Evolutionary conservation across 1,140 invertebrate species (phyloP), one percentile per base, ranked within the genome.

Genomic region (Anadara kagoshimensis): DNA sequence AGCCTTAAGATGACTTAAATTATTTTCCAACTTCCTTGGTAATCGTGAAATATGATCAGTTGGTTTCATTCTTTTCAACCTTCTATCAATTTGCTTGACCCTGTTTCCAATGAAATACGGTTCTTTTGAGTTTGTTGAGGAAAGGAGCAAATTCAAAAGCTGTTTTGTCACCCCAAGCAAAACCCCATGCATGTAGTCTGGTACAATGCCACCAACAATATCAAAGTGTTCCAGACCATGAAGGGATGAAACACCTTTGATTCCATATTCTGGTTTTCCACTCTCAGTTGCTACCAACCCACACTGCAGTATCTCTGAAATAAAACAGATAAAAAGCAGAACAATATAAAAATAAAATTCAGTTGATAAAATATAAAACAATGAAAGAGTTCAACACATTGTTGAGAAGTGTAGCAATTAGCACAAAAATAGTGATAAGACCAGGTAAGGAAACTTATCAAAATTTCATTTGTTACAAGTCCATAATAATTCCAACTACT

Each of bases 1-100:
- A 49, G 73, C 73, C 45, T 75, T 75, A 59, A 67, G 70, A 59
- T 75, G 59, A 11, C 44, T 20, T 43, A 53, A 66, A 24, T 14
- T 69, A 44, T 69, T 64, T n/a, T 11, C 68, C 20, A 29, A 51
- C 26, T 64, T 65, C 24, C 69, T 41, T 10, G 69, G 61, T 20
- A 65, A 56, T 16, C 69, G 59, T 36, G 44, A 29, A 54, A 72
- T 65, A 18, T 54, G 24, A 44, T 65, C 62, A 16, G 69, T 53
- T 64, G 69, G 69, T 57, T 41, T 72, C 59, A 72, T 72, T 41
- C 49, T 49, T 49, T 36, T 8, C 14, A 72, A 26, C 36, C 51
- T 64, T 47, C 41, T 45, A 36, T 56, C 36, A 43, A 64, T 64
- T 26, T 44, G 20, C 36, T 56, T 44, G 2, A 72, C 29, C 49